A percentile compares a stretch with the other conserved stretches of the same genome.
Evolutionary conservation across 2,797 vertebrate species (phyloP).

Genomic region (Notolabrus celidotus): DNA sequence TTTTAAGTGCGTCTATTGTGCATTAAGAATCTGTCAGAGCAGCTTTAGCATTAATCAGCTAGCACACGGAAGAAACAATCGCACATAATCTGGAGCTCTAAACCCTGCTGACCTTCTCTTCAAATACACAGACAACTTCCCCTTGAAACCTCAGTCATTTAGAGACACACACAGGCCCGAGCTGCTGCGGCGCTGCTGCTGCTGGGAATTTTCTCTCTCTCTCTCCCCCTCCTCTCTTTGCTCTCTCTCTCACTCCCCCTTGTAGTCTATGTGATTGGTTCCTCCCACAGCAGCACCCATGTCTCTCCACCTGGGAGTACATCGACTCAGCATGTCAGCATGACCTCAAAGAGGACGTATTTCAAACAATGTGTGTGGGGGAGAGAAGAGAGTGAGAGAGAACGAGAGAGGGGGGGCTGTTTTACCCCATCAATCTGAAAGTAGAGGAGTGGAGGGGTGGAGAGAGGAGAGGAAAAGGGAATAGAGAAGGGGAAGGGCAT

Average conservation of each 20-base stretch:
- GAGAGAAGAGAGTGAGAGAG: conserved; percentile 1
- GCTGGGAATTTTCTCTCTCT: conserved; percentile 37
- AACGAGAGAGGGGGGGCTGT: background rate
- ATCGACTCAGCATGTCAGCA: conserved; percentile 70
- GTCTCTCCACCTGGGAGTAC: conserved; percentile 74
- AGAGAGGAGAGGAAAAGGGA: conserved; percentile 7
- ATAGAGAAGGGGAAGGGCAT: conserved; percentile 27
- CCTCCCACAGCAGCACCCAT: conserved; percentile 64
- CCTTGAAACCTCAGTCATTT: conserved; percentile 68
- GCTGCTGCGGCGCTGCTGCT: background rate
- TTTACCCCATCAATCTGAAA: conserved; percentile 56
- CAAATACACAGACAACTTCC: conserved; percentile 74
- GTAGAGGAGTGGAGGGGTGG: conserved; percentile 7
- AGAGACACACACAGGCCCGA: conserved; percentile 44
- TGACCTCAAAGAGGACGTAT: conserved; percentile 70
- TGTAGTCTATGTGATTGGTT: conserved; percentile 63
- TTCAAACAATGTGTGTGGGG: conserved; percentile 48
- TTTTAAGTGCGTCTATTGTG: conserved; percentile 76
- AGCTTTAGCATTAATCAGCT: conserved; percentile 83
- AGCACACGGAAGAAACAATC: conserved; percentile 79
- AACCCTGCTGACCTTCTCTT: conserved; percentile 82
- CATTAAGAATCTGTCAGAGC: conserved; percentile 79
- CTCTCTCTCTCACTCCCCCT: conserved; percentile 16
- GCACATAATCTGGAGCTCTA: conserved; percentile 77
- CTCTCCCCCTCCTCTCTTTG: background rate